phyloP scores from a whole-genome alignment of 2,113 vertebrate genomes.

The Bubalus kerabau region DNA sequence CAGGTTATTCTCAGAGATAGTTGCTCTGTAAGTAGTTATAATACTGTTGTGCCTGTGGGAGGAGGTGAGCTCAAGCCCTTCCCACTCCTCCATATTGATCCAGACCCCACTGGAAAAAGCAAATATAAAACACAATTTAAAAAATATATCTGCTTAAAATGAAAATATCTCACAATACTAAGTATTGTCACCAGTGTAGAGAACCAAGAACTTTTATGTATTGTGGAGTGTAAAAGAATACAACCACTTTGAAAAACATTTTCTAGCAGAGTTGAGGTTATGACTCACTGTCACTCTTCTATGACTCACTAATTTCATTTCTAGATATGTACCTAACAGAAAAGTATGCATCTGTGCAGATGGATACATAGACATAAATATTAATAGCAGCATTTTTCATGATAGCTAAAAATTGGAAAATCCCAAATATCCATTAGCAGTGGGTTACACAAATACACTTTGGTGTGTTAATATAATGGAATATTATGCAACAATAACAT shows the following conservation, averaged over 20 bases:
- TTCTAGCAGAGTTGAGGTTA: background rate
- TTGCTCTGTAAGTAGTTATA: background rate
- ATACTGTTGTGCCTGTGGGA: background rate
- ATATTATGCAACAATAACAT: background rate
- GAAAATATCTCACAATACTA: background rate
- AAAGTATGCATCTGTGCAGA: background rate
- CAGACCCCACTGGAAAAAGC: background rate
- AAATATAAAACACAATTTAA: background rate
- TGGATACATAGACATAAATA: background rate
- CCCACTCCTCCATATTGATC: background rate
- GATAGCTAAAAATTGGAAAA: background rate
- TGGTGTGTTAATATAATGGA: background rate
- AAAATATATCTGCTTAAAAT: background rate
- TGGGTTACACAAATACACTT: background rate
- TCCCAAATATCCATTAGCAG: background rate
- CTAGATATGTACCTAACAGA: background rate
- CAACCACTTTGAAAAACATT: background rate
- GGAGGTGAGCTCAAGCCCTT: background rate
- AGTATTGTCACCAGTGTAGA: background rate
- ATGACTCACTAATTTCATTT: background rate
- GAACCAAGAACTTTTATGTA: background rate
- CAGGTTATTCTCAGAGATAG: background rate
- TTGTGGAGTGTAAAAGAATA: background rate
- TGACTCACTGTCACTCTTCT: background rate
- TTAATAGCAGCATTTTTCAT: background rate